Evolutionary conservation across 2,888 invertebrate species (phyloP), one percentile per base, ranked within the genome.

Genomic region (Tenthredo livida): DNA sequence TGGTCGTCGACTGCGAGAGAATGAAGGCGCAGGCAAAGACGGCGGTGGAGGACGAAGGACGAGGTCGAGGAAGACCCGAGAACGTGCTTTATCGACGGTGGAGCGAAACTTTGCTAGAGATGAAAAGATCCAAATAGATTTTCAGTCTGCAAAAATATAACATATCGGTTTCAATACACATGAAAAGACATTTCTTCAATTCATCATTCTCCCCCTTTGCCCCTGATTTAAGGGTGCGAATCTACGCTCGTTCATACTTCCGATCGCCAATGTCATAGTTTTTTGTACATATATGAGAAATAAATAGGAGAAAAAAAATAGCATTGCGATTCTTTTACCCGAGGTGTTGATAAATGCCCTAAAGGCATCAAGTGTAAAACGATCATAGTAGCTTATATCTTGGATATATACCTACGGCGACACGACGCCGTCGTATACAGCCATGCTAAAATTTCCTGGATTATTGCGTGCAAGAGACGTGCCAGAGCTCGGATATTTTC

Each of bases 401-500:
- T n/a, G 37, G 70, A 70, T 6, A 47, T 47, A 47, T 47, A 47
- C 47, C 47, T 15, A 47, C n/a, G n/a, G 43, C 7, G n/a, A 21
- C 40, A 37, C 10, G 54, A 73, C 29, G 72, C n/a, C 3, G n/a
- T 73, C 72, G 7, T 12, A 40, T n/a, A 73, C 10, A 21, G 72
- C 72, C 40, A n/a, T 73, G 54, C n/a, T 54, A 73, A 40, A 40
- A 37, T 40, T 70, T 70, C 70, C 7, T 70, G 70, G 70, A 25
- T 17, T 21, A 75, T 75, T 47, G 75, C 75, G 75, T 77, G 77
- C 77, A 21, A 84, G 84, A 47, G 61, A 70, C 82, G 86, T 90
- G 90, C 90, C 88, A 86, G 33, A 33, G 70, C 70, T 17, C 7
- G 17, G 9, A 10, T 15, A 70, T 33, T 70, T n/a, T 70, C 37